These are phyloP conservation scores for Heterodera schachtii DNA, from an alignment of 1,140 invertebrate genomes.

Conservation along the genomic window DNA sequence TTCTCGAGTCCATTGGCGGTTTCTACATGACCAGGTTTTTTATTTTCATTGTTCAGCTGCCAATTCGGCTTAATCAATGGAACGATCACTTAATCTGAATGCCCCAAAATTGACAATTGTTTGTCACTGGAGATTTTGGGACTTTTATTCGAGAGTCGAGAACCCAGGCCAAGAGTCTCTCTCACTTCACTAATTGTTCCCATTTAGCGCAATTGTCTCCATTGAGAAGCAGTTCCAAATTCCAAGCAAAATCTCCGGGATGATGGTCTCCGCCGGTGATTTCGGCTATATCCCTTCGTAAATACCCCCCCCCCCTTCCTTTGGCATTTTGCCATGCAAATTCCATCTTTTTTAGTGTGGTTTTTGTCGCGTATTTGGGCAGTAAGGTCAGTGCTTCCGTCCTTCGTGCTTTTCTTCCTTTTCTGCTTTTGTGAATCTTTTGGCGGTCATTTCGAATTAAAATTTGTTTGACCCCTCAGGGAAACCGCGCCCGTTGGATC, in stretches of 20 bases:
- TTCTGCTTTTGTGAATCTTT: neutral
- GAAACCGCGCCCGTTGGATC: constrained; percentile 63
- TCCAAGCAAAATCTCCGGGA: constrained; percentile 61
- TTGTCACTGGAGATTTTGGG: too few species aligned
- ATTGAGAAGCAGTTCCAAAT: constrained; percentile 65
- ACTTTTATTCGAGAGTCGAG: too few species aligned
- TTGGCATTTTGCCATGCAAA: neutral
- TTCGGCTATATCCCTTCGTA: constrained; percentile 59
- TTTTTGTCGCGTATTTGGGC: constrained; percentile 64
- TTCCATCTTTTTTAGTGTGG: constrained; percentile 45
- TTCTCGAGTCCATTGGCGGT: constrained; percentile 64
- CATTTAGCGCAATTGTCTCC: constrained; percentile 43
- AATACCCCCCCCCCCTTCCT: neutral
- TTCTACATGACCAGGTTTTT: constrained; percentile 65
- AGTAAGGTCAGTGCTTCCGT: constrained; percentile 44
- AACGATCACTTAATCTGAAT: too few species aligned
- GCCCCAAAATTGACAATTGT: too few species aligned
- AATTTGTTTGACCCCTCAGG: neutral
- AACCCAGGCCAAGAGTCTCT: too few species aligned
- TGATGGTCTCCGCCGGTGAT: constrained; percentile 62
- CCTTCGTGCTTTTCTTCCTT: neutral
- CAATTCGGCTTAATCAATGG: too few species aligned
- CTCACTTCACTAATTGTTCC: too few species aligned
- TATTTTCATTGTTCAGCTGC: neutral
- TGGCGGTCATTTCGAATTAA: neutral